Base-by-base conservation (phyloP, 2,113 vertebrate species). In the Malurus elegans region DNA sequence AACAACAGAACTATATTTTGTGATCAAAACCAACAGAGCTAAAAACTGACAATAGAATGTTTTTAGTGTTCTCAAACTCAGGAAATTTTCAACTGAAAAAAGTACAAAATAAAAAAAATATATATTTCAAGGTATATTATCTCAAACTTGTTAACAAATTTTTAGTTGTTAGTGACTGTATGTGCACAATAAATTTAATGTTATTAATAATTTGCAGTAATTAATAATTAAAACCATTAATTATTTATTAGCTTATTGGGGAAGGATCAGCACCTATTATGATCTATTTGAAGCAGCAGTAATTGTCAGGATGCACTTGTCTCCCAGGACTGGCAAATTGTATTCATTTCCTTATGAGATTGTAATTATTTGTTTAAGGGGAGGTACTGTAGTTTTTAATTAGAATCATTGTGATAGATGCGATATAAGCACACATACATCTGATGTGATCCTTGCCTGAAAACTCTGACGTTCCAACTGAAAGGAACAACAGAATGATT, bases 141-240 rank as follows among this genome's bases (percentile, higher is more conserved):
- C 19, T 28, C 25, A 28, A 87, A 60, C 7, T 47, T 65, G 8
- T 36, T 54, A 54, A 71, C 51, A 50, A 50, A 10, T 56, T 50
- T 61, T 61, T 16, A 10, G 9, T 65, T 73, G 12, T 42, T 75
- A 28, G 2, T 18, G 47, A 36, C 31, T 92, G 21, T 29, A 29
- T 1, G 0, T 23, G 5, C 16, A 79, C 9, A 7, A 4, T 2
- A 34, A 40, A 62, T n/a, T 42, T 44, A 14, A 34, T 45, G 9
- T 21, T 69, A 71, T 48, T 44, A 66, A 72, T 91, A 66, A 54
- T 45, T 47, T 47, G 6, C 36, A 69, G 36, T 36, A 61, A 66
- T 80, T 48, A 75, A 51, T 73, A 88, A 79, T 69, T 69, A 50
- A 88, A 36, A 29, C 3, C 0, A 29, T 58, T 40, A 86, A 75